Evolutionary conservation across 2,888 invertebrate genomes (phyloP).

Genomic region (Acrobasis repandana): DNA sequence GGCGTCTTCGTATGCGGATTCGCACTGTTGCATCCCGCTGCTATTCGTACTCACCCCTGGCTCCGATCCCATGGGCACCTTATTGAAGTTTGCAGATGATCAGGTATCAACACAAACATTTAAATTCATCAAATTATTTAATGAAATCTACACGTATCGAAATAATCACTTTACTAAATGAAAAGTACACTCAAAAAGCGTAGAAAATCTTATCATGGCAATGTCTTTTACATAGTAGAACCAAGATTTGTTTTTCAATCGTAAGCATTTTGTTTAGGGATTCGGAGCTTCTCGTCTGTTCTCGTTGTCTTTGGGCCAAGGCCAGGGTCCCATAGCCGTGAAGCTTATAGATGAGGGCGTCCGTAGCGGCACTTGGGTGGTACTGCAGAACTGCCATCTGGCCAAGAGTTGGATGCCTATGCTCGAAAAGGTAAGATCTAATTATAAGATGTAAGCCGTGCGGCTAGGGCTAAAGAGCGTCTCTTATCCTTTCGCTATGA

Average conservation of each 20-base stretch:
- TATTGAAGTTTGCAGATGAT: slow-evolving; percentile 96
- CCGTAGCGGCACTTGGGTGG: slow-evolving; percentile 94
- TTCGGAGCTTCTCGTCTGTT: slow-evolving; percentile 89
- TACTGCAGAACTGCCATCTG: slow-evolving; percentile 97
- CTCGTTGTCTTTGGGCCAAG: slow-evolving; percentile 95
- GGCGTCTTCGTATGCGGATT: slow-evolving; percentile 91
- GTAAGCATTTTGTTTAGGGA: slow-evolving; percentile 69
- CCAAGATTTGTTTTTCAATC: too few relatives aligned
- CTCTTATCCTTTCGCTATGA: too few relatives aligned
- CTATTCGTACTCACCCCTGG: slow-evolving; percentile 96
- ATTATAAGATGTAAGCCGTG: too few relatives aligned
- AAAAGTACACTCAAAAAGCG: too few relatives aligned
- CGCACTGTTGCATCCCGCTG: slow-evolving; percentile 93
- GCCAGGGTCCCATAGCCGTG: slow-evolving; percentile 95
- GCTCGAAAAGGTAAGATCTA: slow-evolving; percentile 90
- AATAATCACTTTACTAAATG: too few relatives aligned
- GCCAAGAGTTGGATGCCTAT: slow-evolving; percentile 97
- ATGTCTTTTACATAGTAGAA: too few relatives aligned
- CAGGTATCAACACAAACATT: slow-evolving; percentile 70
- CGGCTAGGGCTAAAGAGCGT: too few relatives aligned
- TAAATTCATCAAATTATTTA: too few relatives aligned
- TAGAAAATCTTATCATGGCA: too few relatives aligned
- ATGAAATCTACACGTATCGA: too few relatives aligned
- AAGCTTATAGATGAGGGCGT: slow-evolving; percentile 93
- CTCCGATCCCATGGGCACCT: slow-evolving; percentile 94